Evolutionary conservation across 1,140 invertebrate genomes (phyloP).

Genomic region (Sesamia nonagrioides): DNA sequence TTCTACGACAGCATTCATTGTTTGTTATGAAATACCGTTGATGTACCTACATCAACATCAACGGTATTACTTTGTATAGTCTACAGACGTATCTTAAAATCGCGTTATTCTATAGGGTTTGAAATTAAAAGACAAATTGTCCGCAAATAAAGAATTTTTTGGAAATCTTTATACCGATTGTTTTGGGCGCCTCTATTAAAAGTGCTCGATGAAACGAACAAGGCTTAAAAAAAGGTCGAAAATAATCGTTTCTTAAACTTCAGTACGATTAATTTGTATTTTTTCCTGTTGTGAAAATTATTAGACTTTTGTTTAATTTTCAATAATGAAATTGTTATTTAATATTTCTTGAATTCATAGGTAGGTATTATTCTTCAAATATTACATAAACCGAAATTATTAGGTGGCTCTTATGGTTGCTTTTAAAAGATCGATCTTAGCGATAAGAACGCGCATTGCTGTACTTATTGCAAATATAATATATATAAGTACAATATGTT

Average conservation of each 20-base stretch:
- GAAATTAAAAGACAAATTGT: background rate
- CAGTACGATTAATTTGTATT: background rate
- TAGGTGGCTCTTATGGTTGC: no score
- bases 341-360: no score
- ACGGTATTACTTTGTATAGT: no score
- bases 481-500: no score
- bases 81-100: no score
- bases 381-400: no score
- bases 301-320: background rate
- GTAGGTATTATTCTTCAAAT: no score
- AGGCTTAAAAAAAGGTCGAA: background rate
- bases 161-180: background rate
- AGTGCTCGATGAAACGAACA: background rate
- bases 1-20: conserved; percentile 12
- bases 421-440: no score
- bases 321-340: no score
- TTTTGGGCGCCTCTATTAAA: background rate
- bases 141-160: background rate
- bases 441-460: no score
- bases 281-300: background rate
- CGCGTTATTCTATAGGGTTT: no score
- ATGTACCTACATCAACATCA: background rate
- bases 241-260: background rate
- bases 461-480: no score
- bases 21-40: conserved; percentile 18